Evolutionary conservation across 1,140 invertebrate genomes (phyloP).

Genomic region (Neodiprion pinetum): DNA sequence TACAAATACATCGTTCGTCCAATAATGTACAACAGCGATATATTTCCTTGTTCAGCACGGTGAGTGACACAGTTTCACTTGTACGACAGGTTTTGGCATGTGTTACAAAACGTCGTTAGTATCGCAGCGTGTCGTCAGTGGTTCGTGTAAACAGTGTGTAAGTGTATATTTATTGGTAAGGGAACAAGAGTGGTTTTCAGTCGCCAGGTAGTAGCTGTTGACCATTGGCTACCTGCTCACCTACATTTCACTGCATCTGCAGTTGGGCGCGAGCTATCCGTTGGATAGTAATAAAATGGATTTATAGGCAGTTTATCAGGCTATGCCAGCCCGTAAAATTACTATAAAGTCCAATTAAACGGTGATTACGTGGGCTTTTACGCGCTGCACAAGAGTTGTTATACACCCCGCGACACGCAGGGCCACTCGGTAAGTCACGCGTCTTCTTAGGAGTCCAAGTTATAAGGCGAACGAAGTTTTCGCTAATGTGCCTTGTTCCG

Average conservation of each 20-base stretch:
- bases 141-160: constrained; percentile 2
- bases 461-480: constrained; percentile 49
- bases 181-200: background rate
- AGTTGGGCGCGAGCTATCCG: background rate
- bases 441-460: constrained; percentile 44
- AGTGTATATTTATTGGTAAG: background rate
- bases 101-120: background rate
- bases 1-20: too few relatives aligned
- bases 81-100: too few relatives aligned
- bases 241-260: background rate
- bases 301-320: constrained; percentile 10
- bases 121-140: background rate
- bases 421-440: constrained; percentile 10
- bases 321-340: constrained; percentile 31
- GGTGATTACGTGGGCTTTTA: constrained; percentile 39
- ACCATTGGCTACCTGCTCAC: background rate
- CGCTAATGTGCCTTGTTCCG: constrained; percentile 58
- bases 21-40: too few relatives aligned
- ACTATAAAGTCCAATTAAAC: constrained; percentile 50
- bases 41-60: too few relatives aligned
- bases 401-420: background rate
- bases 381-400: constrained; percentile 30
- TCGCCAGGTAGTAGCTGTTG: too few relatives aligned
- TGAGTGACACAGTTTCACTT: too few relatives aligned
- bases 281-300: constrained; percentile 8